Conservation (phyloP, 1,140 invertebrate species). For the Drosophila suzukii region DNA sequence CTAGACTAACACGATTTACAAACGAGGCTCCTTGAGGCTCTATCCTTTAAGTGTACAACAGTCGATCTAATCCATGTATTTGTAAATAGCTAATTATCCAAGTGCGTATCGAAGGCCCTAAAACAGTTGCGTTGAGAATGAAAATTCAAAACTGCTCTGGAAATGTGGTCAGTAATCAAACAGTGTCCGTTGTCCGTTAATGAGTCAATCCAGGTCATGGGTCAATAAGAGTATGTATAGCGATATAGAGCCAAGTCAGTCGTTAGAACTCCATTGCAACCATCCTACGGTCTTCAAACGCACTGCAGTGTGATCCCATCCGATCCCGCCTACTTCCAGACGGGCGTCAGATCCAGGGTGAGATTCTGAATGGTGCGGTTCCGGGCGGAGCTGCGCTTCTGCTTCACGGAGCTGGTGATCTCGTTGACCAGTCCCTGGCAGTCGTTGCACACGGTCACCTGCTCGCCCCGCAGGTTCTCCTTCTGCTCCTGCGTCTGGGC, state of each 20-base stretch:
- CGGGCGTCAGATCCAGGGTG: conserved; percentile 92
- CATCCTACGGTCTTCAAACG: conserved; percentile 22
- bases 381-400: conserved; percentile 90
- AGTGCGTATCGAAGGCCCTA: conserved; percentile 24
- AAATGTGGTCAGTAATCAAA: conserved; percentile 26
- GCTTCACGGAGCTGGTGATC: conserved; percentile 94
- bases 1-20: conserved; percentile 68
- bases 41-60: conserved; percentile 56
- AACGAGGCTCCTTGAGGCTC: conserved; percentile 45
- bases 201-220: conserved; percentile 15
- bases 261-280: conserved; percentile 6
- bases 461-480: conserved; percentile 90
- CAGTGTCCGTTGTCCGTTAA: conserved; percentile 8
- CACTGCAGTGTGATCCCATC: conserved; percentile 2
- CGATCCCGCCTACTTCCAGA: conserved; percentile 86
- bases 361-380: conserved; percentile 92
- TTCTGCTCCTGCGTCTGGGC: conserved; percentile 81
- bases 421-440: conserved; percentile 97
- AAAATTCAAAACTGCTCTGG: conserved; percentile 4
- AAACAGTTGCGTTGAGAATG: conserved; percentile 6
- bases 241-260: conserved; percentile 19
- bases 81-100: conserved; percentile 24
- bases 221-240: conserved; percentile 14
- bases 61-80: conserved; percentile 53
- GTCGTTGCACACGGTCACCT: conserved; percentile 96